Conservation (phyloP, 37 sponge, comb jelly and placozoan genomes). For the Tethya wilhelma region DNA sequence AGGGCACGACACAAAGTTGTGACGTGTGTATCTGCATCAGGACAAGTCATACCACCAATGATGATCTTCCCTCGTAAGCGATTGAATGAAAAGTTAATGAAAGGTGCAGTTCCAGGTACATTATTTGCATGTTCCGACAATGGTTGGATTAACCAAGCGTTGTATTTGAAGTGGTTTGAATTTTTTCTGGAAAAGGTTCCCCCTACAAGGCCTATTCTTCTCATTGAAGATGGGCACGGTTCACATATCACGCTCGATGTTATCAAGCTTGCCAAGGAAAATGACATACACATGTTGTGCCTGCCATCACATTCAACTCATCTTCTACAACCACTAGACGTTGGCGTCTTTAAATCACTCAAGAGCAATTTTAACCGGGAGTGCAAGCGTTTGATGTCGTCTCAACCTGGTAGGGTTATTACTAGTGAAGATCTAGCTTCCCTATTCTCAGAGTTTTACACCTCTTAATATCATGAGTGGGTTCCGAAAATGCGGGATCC, state of each 20-base stretch:
- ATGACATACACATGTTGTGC: neutral
- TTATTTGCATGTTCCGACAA: neutral
- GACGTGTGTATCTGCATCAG: neutral
- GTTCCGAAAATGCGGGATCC: no score
- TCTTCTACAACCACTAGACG: neutral
- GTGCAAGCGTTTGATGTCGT: no score
- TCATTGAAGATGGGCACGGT: neutral
- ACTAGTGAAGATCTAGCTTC: no score
- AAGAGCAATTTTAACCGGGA: no score
- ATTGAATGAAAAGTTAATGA: neutral
- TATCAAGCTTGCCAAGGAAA: neutral
- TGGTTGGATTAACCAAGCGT: neutral
- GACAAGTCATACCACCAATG: neutral
- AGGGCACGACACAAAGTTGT: no score
- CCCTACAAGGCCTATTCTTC: neutral
- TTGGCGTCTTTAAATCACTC: neutral
- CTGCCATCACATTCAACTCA: neutral
- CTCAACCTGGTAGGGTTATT: no score
- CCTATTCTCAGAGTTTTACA: no score
- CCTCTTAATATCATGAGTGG: no score
- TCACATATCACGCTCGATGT: neutral
- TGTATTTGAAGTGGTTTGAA: neutral
- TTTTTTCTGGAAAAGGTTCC: neutral
- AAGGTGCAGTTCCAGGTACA: neutral
- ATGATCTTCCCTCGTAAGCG: neutral